Conservation (phyloP, 2,888 invertebrate species). For the Eupelmus urozonus region DNA sequence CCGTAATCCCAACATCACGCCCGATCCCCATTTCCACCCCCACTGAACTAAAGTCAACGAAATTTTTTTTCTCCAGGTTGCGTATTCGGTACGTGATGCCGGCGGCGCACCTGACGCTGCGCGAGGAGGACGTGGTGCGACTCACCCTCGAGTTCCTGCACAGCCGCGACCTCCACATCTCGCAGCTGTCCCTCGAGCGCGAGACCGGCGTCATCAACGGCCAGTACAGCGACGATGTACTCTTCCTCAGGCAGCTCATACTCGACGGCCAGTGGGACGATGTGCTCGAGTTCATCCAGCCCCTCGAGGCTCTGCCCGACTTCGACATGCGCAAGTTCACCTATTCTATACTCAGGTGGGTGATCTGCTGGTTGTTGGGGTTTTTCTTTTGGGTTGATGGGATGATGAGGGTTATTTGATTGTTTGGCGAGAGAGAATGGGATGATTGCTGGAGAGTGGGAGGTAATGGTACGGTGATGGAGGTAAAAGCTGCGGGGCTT, state of each 20-base stretch:
- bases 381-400: too few relatives aligned
- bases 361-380: too few relatives aligned
- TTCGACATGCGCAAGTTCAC: constrained; percentile 92
- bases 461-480: background rate
- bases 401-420: too few relatives aligned
- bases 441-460: background rate
- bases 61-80: constrained; percentile 71
- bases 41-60: too few relatives aligned
- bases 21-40: too few relatives aligned
- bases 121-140: constrained; percentile 93
- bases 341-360: constrained; percentile 79
- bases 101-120: constrained; percentile 89
- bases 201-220: constrained; percentile 97
- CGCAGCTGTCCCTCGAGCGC: constrained; percentile 92
- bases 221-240: constrained; percentile 93
- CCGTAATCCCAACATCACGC: too few relatives aligned
- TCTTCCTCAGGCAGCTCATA: constrained; percentile 95
- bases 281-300: constrained; percentile 96
- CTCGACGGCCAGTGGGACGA: constrained; percentile 99
- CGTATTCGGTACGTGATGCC: constrained; percentile 83
- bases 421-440: background rate
- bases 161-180: constrained; percentile 94
- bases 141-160: constrained; percentile 91
- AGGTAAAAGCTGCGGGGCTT: too few relatives aligned
- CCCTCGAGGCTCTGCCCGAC: constrained; percentile 88